phyloP scores from a whole-genome alignment of 2,113 vertebrate genomes.

The Limnothrissa miodon region DNA sequence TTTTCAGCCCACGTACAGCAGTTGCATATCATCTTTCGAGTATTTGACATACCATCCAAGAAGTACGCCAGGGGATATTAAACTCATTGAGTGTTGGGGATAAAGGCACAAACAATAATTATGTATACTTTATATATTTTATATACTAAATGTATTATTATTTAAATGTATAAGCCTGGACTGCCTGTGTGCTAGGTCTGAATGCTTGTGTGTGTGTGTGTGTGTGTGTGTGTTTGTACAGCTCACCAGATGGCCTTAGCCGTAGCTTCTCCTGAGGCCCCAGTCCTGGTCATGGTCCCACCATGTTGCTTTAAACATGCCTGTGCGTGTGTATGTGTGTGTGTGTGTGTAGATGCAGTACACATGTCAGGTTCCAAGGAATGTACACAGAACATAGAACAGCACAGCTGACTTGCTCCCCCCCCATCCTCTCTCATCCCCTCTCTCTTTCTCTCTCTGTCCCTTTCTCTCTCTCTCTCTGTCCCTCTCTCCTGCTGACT shows the following conservation, averaged over 20 bases:
- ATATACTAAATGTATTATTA: neutral
- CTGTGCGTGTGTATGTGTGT: neutral
- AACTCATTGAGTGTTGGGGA: too few species aligned
- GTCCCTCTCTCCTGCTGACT: neutral
- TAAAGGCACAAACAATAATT: too few species aligned
- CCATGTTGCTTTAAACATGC: neutral
- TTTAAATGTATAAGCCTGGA: neutral
- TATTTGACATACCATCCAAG: too few species aligned
- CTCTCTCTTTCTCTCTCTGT: too few species aligned
- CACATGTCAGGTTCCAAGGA: neutral
- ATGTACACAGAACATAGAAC: neutral
- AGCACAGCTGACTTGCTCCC: neutral
- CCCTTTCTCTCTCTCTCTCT: too few species aligned
- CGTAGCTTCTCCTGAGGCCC: neutral
- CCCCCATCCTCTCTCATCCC: too few species aligned
- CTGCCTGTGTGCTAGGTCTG: neutral
- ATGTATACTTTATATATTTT: too few species aligned
- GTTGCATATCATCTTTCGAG: too few species aligned
- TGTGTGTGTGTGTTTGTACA: neutral
- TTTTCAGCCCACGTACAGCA: too few species aligned
- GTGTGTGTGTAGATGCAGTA: neutral
- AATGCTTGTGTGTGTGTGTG: neutral
- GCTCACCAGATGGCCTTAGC: neutral
- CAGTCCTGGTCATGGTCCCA: neutral
- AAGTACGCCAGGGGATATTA: too few species aligned